Evolutionary conservation across 1,140 invertebrate genomes (phyloP), one percentile per base, ranked within the genome.

Genomic region (Gryllus bimaculatus): DNA sequence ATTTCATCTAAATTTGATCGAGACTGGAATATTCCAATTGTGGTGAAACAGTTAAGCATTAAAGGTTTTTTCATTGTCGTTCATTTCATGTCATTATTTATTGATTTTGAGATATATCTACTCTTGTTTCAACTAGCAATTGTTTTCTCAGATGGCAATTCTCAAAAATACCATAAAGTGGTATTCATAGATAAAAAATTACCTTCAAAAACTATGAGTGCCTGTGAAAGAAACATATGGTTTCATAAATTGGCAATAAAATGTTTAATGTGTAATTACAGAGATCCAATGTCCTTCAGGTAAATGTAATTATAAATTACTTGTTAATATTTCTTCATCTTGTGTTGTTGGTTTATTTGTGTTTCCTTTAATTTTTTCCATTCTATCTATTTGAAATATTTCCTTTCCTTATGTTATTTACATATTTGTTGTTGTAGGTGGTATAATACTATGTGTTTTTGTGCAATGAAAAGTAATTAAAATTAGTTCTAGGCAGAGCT

Each of bases 141-240:
- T 73, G 5, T 13, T 8, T 73, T 77, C 8, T 82, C 83, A 48
- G 80, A 66, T 3, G 54, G 54, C 54, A 66, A 18, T 66, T 66
- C 18, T 66, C 54, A 66, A 39, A 39, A 39, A 39, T 39, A 66
- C 54, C 54, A 85, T 80, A 87, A 85, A 80, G 81, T 88, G 77
- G 82, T 87, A 49, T 88, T 85, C 79, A 81, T 89, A 13, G 86
- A 88, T 80, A 87, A 88, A 81, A 82, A 84, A 73, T 81, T 87
- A 73, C 86, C 86, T 54, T 81, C 84, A 76, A 79, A 76, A 49
- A 78, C 78, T 47, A 83, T 83, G n/a, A 86, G 81, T 73, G 39
- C 81, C 73, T 21, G 82, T 4, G 81, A 88, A 81, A 86, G 87
- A 78, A 85, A 85, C 79, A 73, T 81, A 8, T 84, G 82, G 82